Evolutionary conservation across 2,113 vertebrate species (phyloP), one percentile per base, ranked within the genome.

Genomic region (Calonectris borealis): DNA sequence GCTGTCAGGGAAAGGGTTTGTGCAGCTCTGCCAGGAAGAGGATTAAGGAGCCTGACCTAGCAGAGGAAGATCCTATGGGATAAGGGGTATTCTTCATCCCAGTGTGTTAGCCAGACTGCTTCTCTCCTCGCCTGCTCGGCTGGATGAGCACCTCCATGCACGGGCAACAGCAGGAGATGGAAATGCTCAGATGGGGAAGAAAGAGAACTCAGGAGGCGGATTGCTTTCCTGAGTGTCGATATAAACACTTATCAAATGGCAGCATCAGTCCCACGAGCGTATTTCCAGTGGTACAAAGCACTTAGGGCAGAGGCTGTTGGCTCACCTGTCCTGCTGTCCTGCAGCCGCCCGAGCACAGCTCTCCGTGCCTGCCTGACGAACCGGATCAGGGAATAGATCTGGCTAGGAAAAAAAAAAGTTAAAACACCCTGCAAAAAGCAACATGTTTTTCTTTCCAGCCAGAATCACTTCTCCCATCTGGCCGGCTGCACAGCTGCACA

Each of bases 381-480:
- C 64, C 0, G 2, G 46, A 38, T 44, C 48, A 71, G 38, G 64
- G 76, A 84, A 64, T 15, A 16, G 38, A 86, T 78, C 86, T 66
- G 76, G 13, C 44, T 70, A 58, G 46, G 51, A 48, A 44, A 61
- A 54, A 64, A 54, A 52, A 26, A 48, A 6, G 31, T 18, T 69
- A 13, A 58, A 94, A 80, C 20, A 51, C 31, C 40, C 49, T 42
- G 25, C 54, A 48, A 70, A 94, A 78, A 68, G 46, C 42, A 71
- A 21, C n/a, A 10, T 81, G 72, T 68, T 96, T 95, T 94, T 89
- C 64, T 97, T 97, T 94, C 87, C 90, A 94, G 19, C 4, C 92
- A 62, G 77, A 89, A 91, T 95, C 84, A 10, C 44, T 68, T 84
- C 55, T 94, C n/a, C 78, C 90, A 91, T 95, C 90, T 89, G 87